phyloP scores from a whole-genome alignment of 2,797 vertebrate genomes.

The Thunnus albacares region DNA sequence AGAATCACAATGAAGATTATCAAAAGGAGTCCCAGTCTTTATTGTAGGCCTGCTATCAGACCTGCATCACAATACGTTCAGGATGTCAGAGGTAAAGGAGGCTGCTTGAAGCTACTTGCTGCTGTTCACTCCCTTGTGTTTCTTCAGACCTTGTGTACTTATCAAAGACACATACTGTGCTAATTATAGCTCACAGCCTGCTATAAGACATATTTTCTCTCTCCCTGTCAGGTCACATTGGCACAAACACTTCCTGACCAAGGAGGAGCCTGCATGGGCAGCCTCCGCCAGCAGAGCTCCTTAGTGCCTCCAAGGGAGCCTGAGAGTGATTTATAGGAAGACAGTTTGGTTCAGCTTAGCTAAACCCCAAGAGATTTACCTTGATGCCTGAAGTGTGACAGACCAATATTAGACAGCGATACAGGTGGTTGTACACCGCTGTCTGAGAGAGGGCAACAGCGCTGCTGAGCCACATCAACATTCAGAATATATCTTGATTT shows the following conservation, averaged over 20 bases:
- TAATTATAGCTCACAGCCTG: conserved; percentile 72
- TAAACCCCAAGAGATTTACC: conserved; percentile 45
- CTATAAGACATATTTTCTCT: conserved; percentile 61
- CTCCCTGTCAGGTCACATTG: conserved; percentile 62
- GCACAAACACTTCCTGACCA: conserved; percentile 53
- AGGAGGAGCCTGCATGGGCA: conserved; percentile 25
- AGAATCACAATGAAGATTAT: not conserved
- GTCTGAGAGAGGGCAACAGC: conserved; percentile 23
- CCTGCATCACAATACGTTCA: conserved; percentile 1
- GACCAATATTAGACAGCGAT: conserved; percentile 26
- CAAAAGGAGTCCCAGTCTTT: too few species aligned
- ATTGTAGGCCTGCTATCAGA: not conserved
- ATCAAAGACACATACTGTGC: conserved; percentile 65
- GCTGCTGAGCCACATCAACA: conserved; percentile 9
- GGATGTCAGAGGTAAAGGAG: not conserved
- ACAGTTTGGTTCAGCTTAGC: conserved; percentile 37
- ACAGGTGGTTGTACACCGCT: conserved; percentile 40
- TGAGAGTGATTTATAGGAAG: conserved; percentile 53
- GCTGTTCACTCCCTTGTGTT: conserved; percentile 40
- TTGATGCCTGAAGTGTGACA: conserved; percentile 39
- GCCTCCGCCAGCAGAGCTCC: conserved; percentile 28
- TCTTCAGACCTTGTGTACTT: conserved; percentile 65
- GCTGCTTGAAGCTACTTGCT: not conserved
- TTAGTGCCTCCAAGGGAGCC: conserved; percentile 39
- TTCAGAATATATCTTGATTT: conserved; percentile 29